Conservation (phyloP, 2,888 invertebrate species). For the Sympetrum striolatum region DNA sequence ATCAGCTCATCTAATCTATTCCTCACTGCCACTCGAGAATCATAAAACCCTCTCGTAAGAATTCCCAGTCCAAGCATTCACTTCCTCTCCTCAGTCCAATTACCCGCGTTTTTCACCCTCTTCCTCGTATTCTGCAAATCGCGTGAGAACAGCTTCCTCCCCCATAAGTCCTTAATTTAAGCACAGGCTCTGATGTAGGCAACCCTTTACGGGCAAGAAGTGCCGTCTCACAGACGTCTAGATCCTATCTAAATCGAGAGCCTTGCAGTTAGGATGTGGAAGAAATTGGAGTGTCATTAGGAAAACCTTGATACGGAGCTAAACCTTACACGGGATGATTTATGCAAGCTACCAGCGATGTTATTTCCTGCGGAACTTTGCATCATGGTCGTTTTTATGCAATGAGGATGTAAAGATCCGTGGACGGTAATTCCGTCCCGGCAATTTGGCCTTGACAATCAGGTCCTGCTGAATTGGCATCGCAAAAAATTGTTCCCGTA, state of each 20-base stretch:
- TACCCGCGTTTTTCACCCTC: neutral
- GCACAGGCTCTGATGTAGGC: neutral
- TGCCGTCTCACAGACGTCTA: neutral
- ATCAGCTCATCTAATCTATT: neutral
- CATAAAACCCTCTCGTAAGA: neutral
- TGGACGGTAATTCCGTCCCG: neutral
- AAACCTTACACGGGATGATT: neutral
- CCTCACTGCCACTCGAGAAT: neutral
- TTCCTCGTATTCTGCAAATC: neutral
- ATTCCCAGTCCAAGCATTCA: neutral
- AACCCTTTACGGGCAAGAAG: neutral
- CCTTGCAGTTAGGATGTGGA: neutral
- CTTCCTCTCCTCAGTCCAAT: neutral
- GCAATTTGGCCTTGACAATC: too few relatives aligned
- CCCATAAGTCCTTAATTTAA: neutral
- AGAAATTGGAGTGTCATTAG: neutral
- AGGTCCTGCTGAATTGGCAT: too few relatives aligned
- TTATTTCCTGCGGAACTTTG: neutral
- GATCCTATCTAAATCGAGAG: neutral
- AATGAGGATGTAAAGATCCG: neutral
- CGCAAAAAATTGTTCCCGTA: too few relatives aligned
- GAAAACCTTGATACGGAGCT: neutral
- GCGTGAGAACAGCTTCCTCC: neutral
- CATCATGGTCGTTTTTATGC: neutral
- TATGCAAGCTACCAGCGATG: neutral